Conservation (phyloP, 2,888 invertebrate species). For the Hedychridium roseum region DNA sequence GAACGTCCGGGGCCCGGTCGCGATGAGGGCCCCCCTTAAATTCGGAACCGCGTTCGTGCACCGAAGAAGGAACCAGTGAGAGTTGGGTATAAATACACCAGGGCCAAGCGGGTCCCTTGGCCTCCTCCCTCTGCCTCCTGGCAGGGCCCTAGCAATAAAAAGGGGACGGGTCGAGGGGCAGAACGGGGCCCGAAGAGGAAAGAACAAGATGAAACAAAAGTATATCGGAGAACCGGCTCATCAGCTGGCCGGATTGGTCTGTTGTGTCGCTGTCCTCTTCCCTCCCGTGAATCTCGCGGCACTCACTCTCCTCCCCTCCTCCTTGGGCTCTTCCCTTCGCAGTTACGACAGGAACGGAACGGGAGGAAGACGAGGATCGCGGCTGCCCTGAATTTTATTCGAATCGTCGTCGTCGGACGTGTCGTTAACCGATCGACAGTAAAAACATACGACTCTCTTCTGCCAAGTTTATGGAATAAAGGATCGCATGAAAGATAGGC, state of each 20-base stretch:
- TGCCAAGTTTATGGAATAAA: too few relatives aligned
- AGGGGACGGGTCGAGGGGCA: conserved; percentile 20
- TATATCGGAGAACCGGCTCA: conserved; percentile 59
- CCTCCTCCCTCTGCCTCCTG: conserved; percentile 29
- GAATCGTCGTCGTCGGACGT: conserved; percentile 4
- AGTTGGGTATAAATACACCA: conserved; percentile 55
- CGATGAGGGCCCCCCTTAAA: conserved; percentile 17
- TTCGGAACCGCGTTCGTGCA: conserved; percentile 16
- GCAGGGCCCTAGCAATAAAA: conserved; percentile 41
- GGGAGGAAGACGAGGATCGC: conserved; percentile 31
- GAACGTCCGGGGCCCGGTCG: too few relatives aligned
- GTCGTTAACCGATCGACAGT: too few relatives aligned
- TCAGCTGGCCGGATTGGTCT: conserved; percentile 61
- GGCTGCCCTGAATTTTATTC: conserved; percentile 58
- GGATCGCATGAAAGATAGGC: too few relatives aligned
- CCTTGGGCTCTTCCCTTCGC: too few relatives aligned
- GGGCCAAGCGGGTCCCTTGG: conserved; percentile 35
- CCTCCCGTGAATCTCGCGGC: conserved; percentile 8
- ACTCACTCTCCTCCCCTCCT: too few relatives aligned
- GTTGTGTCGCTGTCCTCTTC: conserved; percentile 41
- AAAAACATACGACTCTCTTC: too few relatives aligned
- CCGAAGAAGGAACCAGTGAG: conserved; percentile 45
- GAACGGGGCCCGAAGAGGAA: conserved; percentile 30
- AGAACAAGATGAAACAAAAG: conserved; percentile 58
- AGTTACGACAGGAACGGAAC: too few relatives aligned